phyloP scores from a whole-genome alignment of 2,888 invertebrate genomes.

The Celastrina argiolus region DNA sequence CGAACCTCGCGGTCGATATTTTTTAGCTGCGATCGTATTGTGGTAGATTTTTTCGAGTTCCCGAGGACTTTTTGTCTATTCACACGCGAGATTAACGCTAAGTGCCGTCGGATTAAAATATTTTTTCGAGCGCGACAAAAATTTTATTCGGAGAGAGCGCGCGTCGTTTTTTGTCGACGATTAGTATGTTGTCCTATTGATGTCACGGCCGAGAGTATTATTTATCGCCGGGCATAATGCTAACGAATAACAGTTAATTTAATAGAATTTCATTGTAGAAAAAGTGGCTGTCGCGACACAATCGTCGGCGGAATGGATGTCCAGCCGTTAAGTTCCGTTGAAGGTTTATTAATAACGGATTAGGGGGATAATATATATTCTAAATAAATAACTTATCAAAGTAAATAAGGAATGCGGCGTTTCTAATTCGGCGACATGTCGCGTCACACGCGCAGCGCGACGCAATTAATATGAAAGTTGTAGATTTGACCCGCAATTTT shows the following conservation, averaged over 20 bases:
- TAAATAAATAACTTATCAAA: constrained; percentile 14
- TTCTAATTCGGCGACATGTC: constrained; percentile 4
- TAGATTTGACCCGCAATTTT: neutral
- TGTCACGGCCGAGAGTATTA: neutral
- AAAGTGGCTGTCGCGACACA: neutral
- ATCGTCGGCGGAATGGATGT: constrained; percentile 1
- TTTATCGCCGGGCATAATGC: neutral
- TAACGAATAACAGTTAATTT: constrained; percentile 21
- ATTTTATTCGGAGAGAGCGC: constrained; percentile 1
- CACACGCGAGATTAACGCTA: constrained; percentile 26
- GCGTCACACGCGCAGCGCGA: neutral
- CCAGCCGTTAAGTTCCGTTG: constrained; percentile 3
- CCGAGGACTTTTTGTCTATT: constrained; percentile 29
- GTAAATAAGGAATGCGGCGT: constrained; percentile 17
- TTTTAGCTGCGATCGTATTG: constrained; percentile 34
- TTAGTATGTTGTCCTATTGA: constrained; percentile 20
- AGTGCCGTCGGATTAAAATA: constrained; percentile 15
- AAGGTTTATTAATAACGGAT: constrained; percentile 21
- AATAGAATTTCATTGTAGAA: constrained; percentile 17
- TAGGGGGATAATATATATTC: constrained; percentile 11
- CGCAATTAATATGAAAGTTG: constrained; percentile 9
- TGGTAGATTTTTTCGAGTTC: constrained; percentile 30
- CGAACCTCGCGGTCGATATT: constrained; percentile 46
- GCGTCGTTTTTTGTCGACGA: constrained; percentile 12
- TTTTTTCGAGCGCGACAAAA: constrained; percentile 13